A percentile compares a stretch with the other conserved stretches of the same genome.
phyloP scores from a whole-genome alignment of 1,140 invertebrate genomes.

The Subanguina moxae region DNA sequence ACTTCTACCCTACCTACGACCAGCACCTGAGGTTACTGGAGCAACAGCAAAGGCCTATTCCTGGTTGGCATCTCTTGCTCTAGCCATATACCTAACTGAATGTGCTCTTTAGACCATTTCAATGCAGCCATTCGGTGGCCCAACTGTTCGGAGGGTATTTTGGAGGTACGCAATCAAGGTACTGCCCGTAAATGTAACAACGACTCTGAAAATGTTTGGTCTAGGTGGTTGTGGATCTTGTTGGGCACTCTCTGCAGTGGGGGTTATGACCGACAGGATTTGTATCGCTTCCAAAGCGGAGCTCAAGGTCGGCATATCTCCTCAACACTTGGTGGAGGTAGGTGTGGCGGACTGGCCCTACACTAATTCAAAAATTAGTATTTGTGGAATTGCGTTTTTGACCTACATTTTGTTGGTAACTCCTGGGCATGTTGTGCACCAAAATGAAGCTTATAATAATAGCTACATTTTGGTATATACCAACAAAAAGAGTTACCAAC shows the following conservation, averaged over 20 bases:
- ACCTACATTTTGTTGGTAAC: too few relatives aligned
- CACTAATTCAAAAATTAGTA: conserved; percentile 21
- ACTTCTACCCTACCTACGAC: too few relatives aligned
- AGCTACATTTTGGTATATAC: too few relatives aligned
- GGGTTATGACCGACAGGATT: conserved; percentile 4
- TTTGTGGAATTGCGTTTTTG: too few relatives aligned
- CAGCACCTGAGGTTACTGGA: neutral
- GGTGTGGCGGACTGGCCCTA: conserved; percentile 5
- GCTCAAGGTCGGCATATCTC: neutral
- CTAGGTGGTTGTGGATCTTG: conserved; percentile 26
- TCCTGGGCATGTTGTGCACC: too few relatives aligned
- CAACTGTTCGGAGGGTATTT: conserved; percentile 15
- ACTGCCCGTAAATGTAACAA: too few relatives aligned
- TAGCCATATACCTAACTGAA: neutral
- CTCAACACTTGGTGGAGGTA: too few relatives aligned
- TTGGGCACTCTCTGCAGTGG: conserved; percentile 1
- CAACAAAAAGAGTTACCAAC: too few relatives aligned
- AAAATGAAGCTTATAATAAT: too few relatives aligned
- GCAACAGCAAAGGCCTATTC: conserved; percentile 4
- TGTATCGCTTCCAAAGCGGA: conserved; percentile 19
- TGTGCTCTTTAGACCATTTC: conserved; percentile 5
- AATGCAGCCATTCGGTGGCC: conserved; percentile 18
- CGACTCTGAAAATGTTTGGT: conserved; percentile 20
- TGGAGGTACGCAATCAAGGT: conserved; percentile 21
- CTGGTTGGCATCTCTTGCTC: neutral